phyloP scores from a whole-genome alignment of 2,797 vertebrate genomes.

The Cygnus olor region DNA sequence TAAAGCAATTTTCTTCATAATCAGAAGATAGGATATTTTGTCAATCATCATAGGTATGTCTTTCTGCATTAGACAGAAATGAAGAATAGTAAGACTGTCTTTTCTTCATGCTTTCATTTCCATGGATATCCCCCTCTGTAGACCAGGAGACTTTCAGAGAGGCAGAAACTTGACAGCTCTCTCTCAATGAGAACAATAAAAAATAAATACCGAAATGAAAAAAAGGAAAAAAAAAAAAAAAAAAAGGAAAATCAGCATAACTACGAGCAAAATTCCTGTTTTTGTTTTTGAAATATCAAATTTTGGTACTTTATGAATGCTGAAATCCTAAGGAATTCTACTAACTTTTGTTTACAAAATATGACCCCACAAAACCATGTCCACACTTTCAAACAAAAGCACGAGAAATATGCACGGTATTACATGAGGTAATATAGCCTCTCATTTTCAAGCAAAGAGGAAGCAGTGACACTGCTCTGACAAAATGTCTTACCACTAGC shows the following conservation, averaged over 20 bases:
- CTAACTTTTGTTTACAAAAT: neutral
- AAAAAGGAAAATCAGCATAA: neutral
- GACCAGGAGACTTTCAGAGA: neutral
- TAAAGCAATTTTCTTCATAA: neutral
- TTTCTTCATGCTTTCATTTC: neutral
- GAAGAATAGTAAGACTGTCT: neutral
- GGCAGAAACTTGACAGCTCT: neutral
- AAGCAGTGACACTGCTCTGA: neutral
- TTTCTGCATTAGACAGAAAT: neutral
- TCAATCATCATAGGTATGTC: neutral
- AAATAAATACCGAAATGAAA: neutral
- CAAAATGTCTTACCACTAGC: neutral
- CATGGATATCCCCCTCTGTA: neutral
- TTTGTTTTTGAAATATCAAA: neutral
- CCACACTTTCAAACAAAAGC: neutral
- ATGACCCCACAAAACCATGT: neutral
- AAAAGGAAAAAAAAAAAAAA: neutral
- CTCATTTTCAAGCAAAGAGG: neutral
- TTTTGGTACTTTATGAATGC: neutral
- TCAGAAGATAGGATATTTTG: neutral
- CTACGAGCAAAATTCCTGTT: neutral
- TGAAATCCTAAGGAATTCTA: neutral
- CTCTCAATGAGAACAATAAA: neutral
- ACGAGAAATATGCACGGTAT: neutral
- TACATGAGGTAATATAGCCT: neutral